These are phyloP conservation scores for Pollenia angustigena DNA, from an alignment of 2,888 invertebrate genomes.

Conservation along the genomic window DNA sequence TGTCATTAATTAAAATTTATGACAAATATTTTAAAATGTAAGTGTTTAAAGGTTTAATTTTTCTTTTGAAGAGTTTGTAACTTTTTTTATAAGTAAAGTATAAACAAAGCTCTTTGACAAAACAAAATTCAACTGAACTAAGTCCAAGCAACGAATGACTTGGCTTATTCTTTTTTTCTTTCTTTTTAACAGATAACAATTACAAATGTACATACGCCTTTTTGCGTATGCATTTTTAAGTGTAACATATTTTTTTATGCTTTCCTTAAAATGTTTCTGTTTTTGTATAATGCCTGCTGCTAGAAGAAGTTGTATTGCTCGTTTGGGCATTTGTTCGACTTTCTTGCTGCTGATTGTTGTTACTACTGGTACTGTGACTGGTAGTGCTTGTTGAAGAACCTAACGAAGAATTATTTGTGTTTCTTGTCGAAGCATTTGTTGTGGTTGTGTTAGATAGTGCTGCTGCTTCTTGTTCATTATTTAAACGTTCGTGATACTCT, in stretches of 20 bases:
- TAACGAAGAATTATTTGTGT: constrained; percentile 69
- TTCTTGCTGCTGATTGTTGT: constrained; percentile 73
- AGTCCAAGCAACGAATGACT: not conserved
- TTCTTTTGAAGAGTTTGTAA: not conserved
- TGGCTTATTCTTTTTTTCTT: constrained; percentile 8
- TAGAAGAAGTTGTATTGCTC: constrained; percentile 32
- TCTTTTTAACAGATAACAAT: constrained; percentile 40
- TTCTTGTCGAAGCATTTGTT: constrained; percentile 72
- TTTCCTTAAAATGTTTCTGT: constrained; percentile 83
- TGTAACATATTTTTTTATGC: not conserved
- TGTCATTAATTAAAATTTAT: not conserved
- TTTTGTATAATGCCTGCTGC: constrained; percentile 81
- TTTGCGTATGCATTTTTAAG: constrained; percentile 1
- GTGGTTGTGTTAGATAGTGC: constrained; percentile 74
- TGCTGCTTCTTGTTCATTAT: constrained; percentile 80
- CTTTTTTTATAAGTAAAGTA: not conserved
- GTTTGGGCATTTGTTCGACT: constrained; percentile 67
- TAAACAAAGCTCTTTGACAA: constrained; percentile 7
- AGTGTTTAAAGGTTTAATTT: constrained; percentile 5
- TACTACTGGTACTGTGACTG: constrained; percentile 39
- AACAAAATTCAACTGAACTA: constrained; percentile 10
- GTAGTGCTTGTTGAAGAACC: constrained; percentile 51
- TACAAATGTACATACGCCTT: constrained; percentile 4
- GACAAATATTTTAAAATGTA: not conserved
- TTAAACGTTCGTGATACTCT: constrained; percentile 90